Conservation (phyloP, 2,113 vertebrate species). For the Romanogobio albipinnatus region DNA sequence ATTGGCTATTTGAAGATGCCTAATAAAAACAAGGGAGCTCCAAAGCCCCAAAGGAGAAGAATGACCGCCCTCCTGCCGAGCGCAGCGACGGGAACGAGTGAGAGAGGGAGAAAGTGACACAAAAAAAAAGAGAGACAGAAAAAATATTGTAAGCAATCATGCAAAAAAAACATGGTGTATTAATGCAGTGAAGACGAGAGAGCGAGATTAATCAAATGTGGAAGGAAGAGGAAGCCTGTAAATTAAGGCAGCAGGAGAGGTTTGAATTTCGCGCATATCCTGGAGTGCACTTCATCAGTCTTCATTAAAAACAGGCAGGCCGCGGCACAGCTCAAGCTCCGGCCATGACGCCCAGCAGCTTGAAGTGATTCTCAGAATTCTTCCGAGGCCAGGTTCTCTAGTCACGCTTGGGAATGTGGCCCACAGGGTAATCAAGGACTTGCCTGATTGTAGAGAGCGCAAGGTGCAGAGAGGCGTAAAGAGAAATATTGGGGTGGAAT, state of each 20-base stretch:
- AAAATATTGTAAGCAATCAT: neutral
- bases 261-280: conserved; percentile 32
- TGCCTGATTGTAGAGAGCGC: neutral
- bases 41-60: conserved; percentile 4
- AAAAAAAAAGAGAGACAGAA: neutral
- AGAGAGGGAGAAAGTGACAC: neutral
- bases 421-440: conserved; percentile 15
- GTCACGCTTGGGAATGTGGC: neutral
- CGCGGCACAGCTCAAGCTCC: conserved; percentile 7
- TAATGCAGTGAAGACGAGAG: neutral
- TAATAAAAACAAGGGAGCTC: conserved; percentile 34
- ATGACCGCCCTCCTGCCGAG: neutral
- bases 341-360: conserved; percentile 35
- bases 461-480: conserved; percentile 4
- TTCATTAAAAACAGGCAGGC: conserved; percentile 27
- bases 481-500: conserved; percentile 3
- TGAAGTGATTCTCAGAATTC: conserved; percentile 6
- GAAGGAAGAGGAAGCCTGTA: neutral
- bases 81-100: neutral
- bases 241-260: conserved; percentile 41
- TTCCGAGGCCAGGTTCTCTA: neutral
- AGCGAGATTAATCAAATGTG: conserved; percentile 17
- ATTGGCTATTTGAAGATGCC: conserved; percentile 45
- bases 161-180: neutral
- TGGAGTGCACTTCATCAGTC: conserved; percentile 34